Evolutionary conservation across 2,113 vertebrate genomes (phyloP).

Genomic region (Seriola dumerili): DNA sequence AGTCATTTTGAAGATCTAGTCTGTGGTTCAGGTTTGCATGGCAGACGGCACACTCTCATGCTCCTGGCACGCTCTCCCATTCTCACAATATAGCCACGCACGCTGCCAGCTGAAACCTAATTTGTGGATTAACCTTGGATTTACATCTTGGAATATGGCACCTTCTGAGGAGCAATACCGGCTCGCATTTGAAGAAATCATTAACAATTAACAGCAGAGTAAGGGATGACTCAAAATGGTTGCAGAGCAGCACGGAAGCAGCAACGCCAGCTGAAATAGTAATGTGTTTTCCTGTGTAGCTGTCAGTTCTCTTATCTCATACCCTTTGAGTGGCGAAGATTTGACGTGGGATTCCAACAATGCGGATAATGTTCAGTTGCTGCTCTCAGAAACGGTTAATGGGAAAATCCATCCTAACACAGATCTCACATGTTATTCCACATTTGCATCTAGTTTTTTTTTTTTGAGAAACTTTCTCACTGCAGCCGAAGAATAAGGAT

Average conservation of each 20-base stretch:
- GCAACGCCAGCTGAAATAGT: slow-evolving; percentile 68
- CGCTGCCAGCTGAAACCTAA: slow-evolving; percentile 46
- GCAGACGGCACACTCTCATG: slow-evolving; percentile 29
- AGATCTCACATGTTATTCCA: slow-evolving; percentile 9
- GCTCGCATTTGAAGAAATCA: slow-evolving; percentile 81
- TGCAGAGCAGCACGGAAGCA: slow-evolving; percentile 65
- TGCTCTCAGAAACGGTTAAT: slow-evolving; percentile 40
- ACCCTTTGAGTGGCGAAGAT: slow-evolving; percentile 50
- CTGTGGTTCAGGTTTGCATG: slow-evolving; percentile 60
- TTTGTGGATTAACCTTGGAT: slow-evolving; percentile 66
- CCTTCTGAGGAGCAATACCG: slow-evolving; percentile 37
- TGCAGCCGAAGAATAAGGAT: slow-evolving; percentile 13
- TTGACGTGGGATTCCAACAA: slow-evolving; percentile 57
- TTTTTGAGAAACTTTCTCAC: not conserved
- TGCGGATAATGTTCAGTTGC: slow-evolving; percentile 26
- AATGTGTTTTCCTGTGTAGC: slow-evolving; percentile 70
- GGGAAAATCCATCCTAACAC: slow-evolving; percentile 28
- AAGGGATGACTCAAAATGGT: slow-evolving; percentile 54
- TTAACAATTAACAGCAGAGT: slow-evolving; percentile 78
- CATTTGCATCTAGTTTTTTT: not conserved
- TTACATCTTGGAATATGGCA: slow-evolving; percentile 67
- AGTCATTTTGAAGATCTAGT: slow-evolving; percentile 69
- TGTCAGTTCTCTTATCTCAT: slow-evolving; percentile 63
- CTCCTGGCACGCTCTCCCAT: slow-evolving; percentile 50
- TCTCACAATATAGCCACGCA: slow-evolving; percentile 52